phyloP scores from a whole-genome alignment of 2,888 invertebrate species.

The Folsomia candida region DNA sequence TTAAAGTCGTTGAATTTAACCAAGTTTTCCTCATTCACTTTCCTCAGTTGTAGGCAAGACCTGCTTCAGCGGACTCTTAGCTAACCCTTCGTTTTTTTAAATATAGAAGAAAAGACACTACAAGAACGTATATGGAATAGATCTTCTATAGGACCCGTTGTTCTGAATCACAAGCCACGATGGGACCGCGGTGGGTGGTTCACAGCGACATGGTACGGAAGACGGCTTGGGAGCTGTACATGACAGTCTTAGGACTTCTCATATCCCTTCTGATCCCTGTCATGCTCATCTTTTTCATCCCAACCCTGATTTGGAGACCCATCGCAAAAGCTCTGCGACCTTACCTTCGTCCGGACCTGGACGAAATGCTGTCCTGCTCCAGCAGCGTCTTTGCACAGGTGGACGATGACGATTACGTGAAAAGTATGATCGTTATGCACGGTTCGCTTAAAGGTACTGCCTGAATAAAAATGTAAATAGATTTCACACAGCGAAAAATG shows the following conservation, averaged over 20 bases:
- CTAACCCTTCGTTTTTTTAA: too few species aligned
- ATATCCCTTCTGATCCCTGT: not conserved
- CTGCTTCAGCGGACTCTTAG: too few species aligned
- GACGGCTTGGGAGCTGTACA: not conserved
- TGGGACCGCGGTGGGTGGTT: too few species aligned
- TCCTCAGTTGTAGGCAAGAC: too few species aligned
- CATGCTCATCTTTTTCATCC: not conserved
- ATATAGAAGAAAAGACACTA: too few species aligned
- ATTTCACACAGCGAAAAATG: too few species aligned
- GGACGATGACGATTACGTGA: not conserved
- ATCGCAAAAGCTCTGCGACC: not conserved
- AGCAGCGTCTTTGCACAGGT: not conserved
- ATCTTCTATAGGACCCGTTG: too few species aligned
- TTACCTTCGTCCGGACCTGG: not conserved
- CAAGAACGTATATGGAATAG: too few species aligned
- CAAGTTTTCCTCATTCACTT: too few species aligned
- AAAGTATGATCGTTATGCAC: not conserved
- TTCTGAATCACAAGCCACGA: too few species aligned
- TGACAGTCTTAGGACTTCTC: not conserved
- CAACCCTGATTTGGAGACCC: not conserved
- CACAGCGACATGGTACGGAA: too few species aligned
- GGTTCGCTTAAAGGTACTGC: not conserved
- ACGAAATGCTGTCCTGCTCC: not conserved
- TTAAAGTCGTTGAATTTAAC: too few species aligned
- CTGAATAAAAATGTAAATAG: not conserved